Evolutionary conservation across 2,113 vertebrate species (phyloP).

Genomic region (Tenebrosternarchus preto): DNA sequence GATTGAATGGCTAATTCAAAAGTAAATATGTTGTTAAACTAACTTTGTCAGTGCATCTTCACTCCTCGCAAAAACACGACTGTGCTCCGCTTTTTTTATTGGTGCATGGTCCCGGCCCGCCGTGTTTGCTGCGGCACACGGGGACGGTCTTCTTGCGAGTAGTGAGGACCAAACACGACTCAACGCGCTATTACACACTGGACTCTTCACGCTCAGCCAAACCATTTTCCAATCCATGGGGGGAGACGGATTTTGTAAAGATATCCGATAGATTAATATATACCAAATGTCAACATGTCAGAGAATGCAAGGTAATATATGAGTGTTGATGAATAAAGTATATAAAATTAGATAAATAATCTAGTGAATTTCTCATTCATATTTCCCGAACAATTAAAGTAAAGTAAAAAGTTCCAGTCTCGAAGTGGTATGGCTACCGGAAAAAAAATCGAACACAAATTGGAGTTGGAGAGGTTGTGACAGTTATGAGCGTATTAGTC

Average conservation of each 20-base stretch:
- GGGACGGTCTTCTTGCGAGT: no score
- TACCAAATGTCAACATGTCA: neutral
- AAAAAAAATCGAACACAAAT: neutral
- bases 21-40: neutral
- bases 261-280: neutral
- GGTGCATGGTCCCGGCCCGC: conserved; percentile 1
- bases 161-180: neutral
- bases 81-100: neutral
- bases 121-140: no score
- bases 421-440: neutral
- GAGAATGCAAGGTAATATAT: no score
- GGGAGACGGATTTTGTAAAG: neutral
- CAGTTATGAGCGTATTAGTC: neutral
- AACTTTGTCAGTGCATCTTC: no score
- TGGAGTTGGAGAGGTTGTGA: neutral
- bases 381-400: neutral
- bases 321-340: fast-evolving
- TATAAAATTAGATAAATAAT: neutral
- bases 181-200: neutral
- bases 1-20: neutral
- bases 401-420: no score
- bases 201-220: neutral
- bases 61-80: no score
- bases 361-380: neutral
- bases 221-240: neutral